A percentile compares a stretch with the other conserved stretches of the same genome.
Evolutionary conservation across 2,888 invertebrate species (phyloP).

Genomic region (Andrena dorsata): DNA sequence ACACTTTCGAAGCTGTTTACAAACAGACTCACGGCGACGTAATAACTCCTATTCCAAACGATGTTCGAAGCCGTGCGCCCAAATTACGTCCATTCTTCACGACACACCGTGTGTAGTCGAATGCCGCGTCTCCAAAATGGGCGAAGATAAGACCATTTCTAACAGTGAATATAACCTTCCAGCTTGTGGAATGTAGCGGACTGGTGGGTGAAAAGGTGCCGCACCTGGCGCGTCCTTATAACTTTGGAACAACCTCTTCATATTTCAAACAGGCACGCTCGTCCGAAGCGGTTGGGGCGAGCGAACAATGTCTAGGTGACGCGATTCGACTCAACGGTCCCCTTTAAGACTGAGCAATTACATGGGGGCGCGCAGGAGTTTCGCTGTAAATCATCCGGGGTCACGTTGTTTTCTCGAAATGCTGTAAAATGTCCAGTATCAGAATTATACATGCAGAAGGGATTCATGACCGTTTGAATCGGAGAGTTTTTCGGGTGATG

Average conservation of each 20-base stretch:
- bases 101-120: slow-evolving; percentile 24
- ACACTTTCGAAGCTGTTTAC: not conserved
- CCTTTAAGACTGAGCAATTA: slow-evolving; percentile 27
- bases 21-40: not conserved
- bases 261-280: slow-evolving; percentile 67
- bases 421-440: no score
- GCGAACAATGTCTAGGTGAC: slow-evolving; percentile 10
- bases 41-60: not conserved
- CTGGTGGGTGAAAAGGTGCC: slow-evolving; percentile 53
- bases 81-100: slow-evolving; percentile 35
- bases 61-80: slow-evolving; percentile 13
- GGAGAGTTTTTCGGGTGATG: no score
- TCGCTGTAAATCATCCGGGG: slow-evolving; percentile 26
- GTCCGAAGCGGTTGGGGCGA: slow-evolving; percentile 18
- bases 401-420: slow-evolving; percentile 21
- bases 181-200: slow-evolving; percentile 17
- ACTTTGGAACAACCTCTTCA: slow-evolving; percentile 71
- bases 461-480: no score
- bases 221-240: slow-evolving; percentile 69
- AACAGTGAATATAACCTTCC: slow-evolving; percentile 43
- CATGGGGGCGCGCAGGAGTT: not conserved
- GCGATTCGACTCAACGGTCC: slow-evolving; percentile 32
- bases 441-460: no score
- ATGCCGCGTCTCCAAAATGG: slow-evolving; percentile 43
- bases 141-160: slow-evolving; percentile 48